Conservation (phyloP, 2,888 invertebrate species). For the Drosophila anomalata region DNA sequence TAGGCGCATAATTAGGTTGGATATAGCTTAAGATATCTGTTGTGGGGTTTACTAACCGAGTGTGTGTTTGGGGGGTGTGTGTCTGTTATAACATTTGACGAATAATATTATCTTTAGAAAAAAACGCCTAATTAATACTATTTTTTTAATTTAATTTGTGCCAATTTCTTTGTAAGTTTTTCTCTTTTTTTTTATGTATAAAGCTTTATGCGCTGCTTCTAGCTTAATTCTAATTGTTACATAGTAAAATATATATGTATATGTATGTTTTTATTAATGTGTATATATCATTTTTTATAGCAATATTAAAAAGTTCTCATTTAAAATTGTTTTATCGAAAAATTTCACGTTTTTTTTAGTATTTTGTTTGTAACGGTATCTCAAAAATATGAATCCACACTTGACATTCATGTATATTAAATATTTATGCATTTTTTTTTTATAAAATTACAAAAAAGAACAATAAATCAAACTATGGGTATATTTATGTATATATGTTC, state of each 20-base stretch:
- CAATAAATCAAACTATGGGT: slow-evolving; percentile 49
- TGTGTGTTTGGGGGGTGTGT: slow-evolving; percentile 6
- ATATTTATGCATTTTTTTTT: slow-evolving; percentile 25
- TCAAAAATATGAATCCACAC: slow-evolving; percentile 69
- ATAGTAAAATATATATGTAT: slow-evolving; percentile 49
- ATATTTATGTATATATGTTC: slow-evolving; percentile 39
- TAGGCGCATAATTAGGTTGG: slow-evolving; percentile 27
- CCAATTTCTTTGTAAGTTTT: slow-evolving; percentile 34
- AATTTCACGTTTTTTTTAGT: slow-evolving; percentile 51
- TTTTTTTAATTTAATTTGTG: slow-evolving; percentile 41
- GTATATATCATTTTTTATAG: slow-evolving; percentile 44
- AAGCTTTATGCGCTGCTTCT: slow-evolving; percentile 59
- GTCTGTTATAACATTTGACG: slow-evolving; percentile 22
- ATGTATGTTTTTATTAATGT: slow-evolving; percentile 17
- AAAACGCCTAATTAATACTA: slow-evolving; percentile 41
- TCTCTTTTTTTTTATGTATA: slow-evolving; percentile 42
- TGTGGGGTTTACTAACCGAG: slow-evolving; percentile 29
- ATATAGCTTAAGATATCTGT: slow-evolving; percentile 61
- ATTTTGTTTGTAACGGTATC: slow-evolving; percentile 48
- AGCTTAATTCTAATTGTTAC: slow-evolving; percentile 47
- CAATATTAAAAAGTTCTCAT: slow-evolving; percentile 56
- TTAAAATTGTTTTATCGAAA: slow-evolving; percentile 65
- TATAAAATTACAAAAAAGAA: slow-evolving; percentile 72
- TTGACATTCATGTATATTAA: slow-evolving; percentile 47
- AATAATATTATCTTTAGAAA: slow-evolving; percentile 26